Conservation (phyloP, 2,888 invertebrate genomes). For the Scelioninae gen. 2 region DNA sequence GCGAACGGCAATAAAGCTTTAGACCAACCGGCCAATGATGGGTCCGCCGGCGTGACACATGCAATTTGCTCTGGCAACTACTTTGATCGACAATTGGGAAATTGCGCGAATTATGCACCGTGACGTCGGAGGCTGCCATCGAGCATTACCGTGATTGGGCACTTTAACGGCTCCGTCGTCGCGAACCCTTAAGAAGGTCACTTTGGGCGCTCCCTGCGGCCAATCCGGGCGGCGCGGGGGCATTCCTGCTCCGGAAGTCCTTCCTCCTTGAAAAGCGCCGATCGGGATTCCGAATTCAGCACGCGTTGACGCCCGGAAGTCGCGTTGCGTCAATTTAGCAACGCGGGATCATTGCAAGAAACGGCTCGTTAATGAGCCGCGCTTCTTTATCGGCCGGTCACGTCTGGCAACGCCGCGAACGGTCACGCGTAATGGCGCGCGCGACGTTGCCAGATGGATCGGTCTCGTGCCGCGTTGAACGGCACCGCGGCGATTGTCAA, state of each 20-base stretch:
- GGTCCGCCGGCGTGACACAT: slow-evolving; percentile 40
- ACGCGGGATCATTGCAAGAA: slow-evolving; percentile 36
- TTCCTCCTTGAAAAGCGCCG: slow-evolving; percentile 50
- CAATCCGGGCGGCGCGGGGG: slow-evolving; percentile 31
- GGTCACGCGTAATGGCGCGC: slow-evolving; percentile 16
- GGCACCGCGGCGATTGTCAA: slow-evolving; percentile 6
- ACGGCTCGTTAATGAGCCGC: slow-evolving; percentile 42
- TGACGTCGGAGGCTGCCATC: slow-evolving; percentile 48
- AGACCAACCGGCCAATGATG: slow-evolving; percentile 30
- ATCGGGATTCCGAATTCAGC: slow-evolving; percentile 47
- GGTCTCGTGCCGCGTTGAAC: no score
- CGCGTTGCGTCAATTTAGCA: slow-evolving; percentile 38
- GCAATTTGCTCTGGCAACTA: slow-evolving; percentile 53
- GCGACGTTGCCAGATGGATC: slow-evolving; percentile 48
- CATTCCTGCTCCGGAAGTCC: slow-evolving; percentile 44
- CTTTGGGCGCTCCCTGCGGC: slow-evolving; percentile 40
- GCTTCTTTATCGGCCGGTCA: slow-evolving; percentile 25
- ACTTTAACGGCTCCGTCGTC: slow-evolving; percentile 50
- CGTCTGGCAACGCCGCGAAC: slow-evolving; percentile 43
- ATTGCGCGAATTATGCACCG: slow-evolving; percentile 53
- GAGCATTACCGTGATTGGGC: slow-evolving; percentile 56
- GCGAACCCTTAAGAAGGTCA: slow-evolving; percentile 56
- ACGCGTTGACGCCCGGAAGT: slow-evolving; percentile 47
- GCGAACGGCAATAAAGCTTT: slow-evolving; percentile 13
- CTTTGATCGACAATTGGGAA: slow-evolving; percentile 60